Evolutionary conservation across 2,888 invertebrate species (phyloP).

Genomic region (Lobophora halterata): DNA sequence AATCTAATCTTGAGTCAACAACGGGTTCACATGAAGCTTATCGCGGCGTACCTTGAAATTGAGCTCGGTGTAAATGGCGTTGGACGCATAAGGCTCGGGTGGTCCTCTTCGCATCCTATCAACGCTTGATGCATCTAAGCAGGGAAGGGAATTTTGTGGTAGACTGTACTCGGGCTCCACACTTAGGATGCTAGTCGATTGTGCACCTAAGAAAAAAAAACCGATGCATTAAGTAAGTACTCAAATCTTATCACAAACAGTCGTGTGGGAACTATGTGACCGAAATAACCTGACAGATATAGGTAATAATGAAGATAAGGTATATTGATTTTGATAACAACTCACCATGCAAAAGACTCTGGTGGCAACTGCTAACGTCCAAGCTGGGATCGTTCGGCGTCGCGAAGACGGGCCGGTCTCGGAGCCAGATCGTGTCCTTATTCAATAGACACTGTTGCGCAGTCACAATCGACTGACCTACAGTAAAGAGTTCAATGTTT

Average conservation of each 20-base stretch:
- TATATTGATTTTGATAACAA: constrained; percentile 19
- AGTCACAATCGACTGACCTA: constrained; percentile 76
- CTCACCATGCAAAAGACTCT: constrained; percentile 71
- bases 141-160: constrained; percentile 74
- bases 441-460: constrained; percentile 76
- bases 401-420: constrained; percentile 70
- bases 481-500: constrained; percentile 55
- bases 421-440: constrained; percentile 76
- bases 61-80: constrained; percentile 78
- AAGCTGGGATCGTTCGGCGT: constrained; percentile 60
- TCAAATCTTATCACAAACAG: constrained; percentile 21
- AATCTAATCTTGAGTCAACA: constrained; percentile 62
- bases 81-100: constrained; percentile 75
- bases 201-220: constrained; percentile 54
- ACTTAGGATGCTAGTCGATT: constrained; percentile 68
- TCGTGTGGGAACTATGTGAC: constrained; percentile 47
- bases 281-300: constrained; percentile 29
- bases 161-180: constrained; percentile 75
- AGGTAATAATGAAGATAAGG: constrained; percentile 23
- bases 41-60: constrained; percentile 74
- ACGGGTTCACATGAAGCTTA: constrained; percentile 57
- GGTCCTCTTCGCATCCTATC: constrained; percentile 69
- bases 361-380: constrained; percentile 70
- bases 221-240: constrained; percentile 9
- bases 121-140: constrained; percentile 67